Percentiles rank a stretch among this genome's conserved stretches.
These are phyloP conservation scores for Urocolius indicus DNA, from an alignment of 2,113 vertebrate species.

Conservation along the genomic window DNA sequence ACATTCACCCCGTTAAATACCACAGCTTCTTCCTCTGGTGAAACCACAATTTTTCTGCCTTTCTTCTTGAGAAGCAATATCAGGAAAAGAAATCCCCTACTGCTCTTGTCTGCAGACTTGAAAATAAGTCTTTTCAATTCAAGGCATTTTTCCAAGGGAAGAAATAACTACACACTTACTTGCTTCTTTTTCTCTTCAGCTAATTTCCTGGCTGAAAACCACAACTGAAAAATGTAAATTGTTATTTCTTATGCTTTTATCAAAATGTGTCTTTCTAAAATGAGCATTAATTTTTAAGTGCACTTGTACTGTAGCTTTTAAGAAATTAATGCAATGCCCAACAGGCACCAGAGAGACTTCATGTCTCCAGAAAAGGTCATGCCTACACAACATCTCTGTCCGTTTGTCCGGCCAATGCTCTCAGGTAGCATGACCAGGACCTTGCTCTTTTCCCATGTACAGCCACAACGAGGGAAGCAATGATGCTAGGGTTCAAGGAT, in stretches of 20 bases:
- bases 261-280: neutral
- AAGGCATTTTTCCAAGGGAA: neutral
- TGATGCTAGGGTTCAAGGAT: neutral
- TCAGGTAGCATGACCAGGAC: neutral
- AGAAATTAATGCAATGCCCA: neutral
- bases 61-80: neutral
- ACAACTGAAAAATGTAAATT: neutral
- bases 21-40: neutral
- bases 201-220: neutral
- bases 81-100: neutral
- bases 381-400: neutral
- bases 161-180: neutral
- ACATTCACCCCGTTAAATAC: neutral
- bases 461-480: neutral
- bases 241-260: neutral
- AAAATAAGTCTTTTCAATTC: neutral
- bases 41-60: neutral
- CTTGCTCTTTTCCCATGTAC: accelerated
- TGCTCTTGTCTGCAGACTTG: neutral
- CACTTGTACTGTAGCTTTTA: neutral
- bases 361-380: neutral
- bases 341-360: neutral
- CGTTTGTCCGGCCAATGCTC: neutral
- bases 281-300: neutral
- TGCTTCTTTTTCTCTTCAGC: neutral